These are phyloP conservation scores for Perognathus longimembris DNA, from an alignment of 2,113 vertebrate genomes.

Conservation along the genomic window DNA sequence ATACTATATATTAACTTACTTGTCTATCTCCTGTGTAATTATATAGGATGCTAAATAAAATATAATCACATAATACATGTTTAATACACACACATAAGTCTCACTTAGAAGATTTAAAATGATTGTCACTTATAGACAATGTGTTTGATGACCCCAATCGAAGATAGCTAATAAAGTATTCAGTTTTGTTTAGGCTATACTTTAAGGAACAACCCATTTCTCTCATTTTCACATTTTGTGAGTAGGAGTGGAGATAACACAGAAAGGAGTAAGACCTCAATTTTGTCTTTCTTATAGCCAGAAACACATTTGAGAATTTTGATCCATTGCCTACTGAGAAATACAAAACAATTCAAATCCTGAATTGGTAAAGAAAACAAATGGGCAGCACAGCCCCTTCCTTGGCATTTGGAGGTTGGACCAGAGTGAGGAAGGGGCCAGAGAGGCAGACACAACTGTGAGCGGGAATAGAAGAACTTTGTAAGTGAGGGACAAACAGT, in stretches of 20 bases:
- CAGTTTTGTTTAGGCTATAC: background rate
- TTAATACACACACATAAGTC: background rate
- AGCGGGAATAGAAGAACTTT: background rate
- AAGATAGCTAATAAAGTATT: background rate
- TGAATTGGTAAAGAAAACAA: background rate
- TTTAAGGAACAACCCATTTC: background rate
- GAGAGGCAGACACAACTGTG: background rate
- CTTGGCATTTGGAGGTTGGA: background rate
- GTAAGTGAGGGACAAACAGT: background rate
- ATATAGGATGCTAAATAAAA: background rate
- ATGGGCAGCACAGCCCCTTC: background rate
- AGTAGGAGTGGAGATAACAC: rapidly evolving
- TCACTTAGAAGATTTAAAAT: background rate
- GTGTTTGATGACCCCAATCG: background rate
- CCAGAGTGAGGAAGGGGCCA: background rate
- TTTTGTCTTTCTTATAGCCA: background rate
- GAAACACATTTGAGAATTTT: background rate
- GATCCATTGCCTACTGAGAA: background rate
- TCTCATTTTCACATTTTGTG: background rate
- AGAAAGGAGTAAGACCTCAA: background rate
- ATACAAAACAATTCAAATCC: background rate
- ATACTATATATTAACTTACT: background rate
- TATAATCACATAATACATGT: background rate
- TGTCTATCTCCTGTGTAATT: background rate
- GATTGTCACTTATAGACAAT: background rate